Conservation (phyloP, 2,797 vertebrate genomes). For the Halcyon chelicuti region DNA sequence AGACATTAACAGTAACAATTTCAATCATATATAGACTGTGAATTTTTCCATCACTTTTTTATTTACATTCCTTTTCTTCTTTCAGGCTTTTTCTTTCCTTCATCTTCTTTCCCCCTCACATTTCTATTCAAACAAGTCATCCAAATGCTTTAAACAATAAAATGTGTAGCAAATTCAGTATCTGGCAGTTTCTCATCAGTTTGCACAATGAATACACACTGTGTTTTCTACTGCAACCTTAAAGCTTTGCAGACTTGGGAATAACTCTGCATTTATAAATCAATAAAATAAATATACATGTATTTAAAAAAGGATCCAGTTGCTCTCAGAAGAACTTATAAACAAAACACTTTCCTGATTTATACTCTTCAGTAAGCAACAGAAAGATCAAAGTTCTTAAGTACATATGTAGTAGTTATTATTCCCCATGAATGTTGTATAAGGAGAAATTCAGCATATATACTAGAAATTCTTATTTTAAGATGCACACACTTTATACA, state of each 20-base stretch:
- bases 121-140: not conserved
- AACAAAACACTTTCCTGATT: not conserved
- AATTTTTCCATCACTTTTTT: not conserved
- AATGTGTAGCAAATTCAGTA: not conserved
- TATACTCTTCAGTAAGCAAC: not conserved
- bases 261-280: not conserved
- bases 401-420: not conserved
- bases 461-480: not conserved
- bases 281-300: not conserved
- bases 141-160: not conserved
- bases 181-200: not conserved
- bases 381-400: not conserved
- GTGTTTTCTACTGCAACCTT: not conserved
- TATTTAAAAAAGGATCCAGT: not conserved
- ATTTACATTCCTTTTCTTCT: conserved; percentile 5
- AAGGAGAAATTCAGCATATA: not conserved
- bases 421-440: not conserved
- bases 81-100: not conserved
- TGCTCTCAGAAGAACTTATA: not conserved
- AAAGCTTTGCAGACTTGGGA: not conserved
- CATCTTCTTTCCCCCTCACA: not conserved
- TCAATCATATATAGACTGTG: not conserved
- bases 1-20: not conserved
- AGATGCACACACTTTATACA: not conserved
- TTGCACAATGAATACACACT: not conserved